Evolutionary conservation across 1,140 invertebrate species (phyloP), one percentile per base, ranked within the genome.

Genomic region (Drosophila repleta): DNA sequence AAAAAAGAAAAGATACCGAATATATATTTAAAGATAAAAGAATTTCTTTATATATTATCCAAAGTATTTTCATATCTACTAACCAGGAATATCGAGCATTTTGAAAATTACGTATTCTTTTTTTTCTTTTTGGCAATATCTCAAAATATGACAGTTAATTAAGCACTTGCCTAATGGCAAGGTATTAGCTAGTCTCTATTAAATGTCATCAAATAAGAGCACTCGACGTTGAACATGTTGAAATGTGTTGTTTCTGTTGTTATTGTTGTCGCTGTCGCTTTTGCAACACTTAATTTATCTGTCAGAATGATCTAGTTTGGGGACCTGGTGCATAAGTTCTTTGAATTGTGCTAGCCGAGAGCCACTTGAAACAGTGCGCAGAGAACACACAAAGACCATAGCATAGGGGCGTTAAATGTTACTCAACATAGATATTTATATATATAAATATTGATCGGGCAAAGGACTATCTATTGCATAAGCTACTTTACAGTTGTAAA

Each of bases 121-220:
- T 17, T 11, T 46, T 3, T 45, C 8, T 20, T 20, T 1, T 46
- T 18, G 17, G 3, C 11, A 11, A 21, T 20, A 46, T 21, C 21
- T 29, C 24, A 45, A 61, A 61, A 45, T 56, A 45, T 74, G 58
- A 69, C 71, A 69, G 52, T 52, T 57, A 63, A 74, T 74, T 63
- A 74, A 69, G 66, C 66, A 69, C 45, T 63, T 53, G 58, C 32
- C 45, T 21, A 62, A 46, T 46, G 41, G 18, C 24, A 35, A 32
- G 26, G 24, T 45, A 17, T 26, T 21, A 26, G 39, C 11, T 6
- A 24, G 41, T 37, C 11, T 49, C 17, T 17, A 24, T 10, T 15
- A 18, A n/a, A 15, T 21, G 18, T 11, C 60, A 52, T 63, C 48
- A 43, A 32, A 52, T 63, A 53, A 63, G 37, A 29, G 55, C 67